Evolutionary conservation across 2,113 vertebrate genomes (phyloP), one percentile per base, ranked within the genome.

Genomic region (Anas platyrhynchos): DNA sequence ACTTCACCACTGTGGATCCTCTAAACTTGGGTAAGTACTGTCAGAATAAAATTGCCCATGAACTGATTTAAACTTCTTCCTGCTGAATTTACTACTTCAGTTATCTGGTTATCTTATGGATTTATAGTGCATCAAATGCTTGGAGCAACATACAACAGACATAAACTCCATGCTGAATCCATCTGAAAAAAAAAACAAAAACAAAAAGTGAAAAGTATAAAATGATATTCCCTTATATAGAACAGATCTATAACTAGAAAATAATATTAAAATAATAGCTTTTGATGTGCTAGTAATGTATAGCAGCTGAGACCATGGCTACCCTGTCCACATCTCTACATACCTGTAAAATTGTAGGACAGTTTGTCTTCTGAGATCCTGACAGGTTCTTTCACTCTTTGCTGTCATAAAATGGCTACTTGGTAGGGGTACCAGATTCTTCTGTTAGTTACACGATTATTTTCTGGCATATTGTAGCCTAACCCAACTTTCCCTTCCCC

Each of bases 1-100:
- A 36, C 65, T 88, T 84, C 54, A 65, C 4, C 63, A 65, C 3
- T 89, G 74, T 38, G 84, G 89, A 85, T 97, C 36, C 66, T 97
- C 74, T 75, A 91, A 80, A 41, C 48, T 36, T 66, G 46, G 18
- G 26, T 69, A 77, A 86, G 36, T 93, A 86, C 48, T 76, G 34
- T 61, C 82, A 95, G 52, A 75, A 92, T 22, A 94, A 22, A 80
- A 83, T 93, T 67, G 91, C n/a, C 59, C 71, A 25, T 50, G 48
- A 75, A 90, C 16, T 29, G 21, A 76, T 59, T 90, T 69, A 67
- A 88, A 61, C 26, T 59, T 31, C n/a, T 66, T 67, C 82, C 26
- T 4, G 16, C 6, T 74, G 16, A 38, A 54, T 63, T 93, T 90
- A 55, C 15, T 54, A 9, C 11, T 58, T 72, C 43, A 52, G 13